Base-by-base conservation (phyloP, 30 jellyfish, hydroid and myxozoan genomes). In the Sanderia malayensis region DNA sequence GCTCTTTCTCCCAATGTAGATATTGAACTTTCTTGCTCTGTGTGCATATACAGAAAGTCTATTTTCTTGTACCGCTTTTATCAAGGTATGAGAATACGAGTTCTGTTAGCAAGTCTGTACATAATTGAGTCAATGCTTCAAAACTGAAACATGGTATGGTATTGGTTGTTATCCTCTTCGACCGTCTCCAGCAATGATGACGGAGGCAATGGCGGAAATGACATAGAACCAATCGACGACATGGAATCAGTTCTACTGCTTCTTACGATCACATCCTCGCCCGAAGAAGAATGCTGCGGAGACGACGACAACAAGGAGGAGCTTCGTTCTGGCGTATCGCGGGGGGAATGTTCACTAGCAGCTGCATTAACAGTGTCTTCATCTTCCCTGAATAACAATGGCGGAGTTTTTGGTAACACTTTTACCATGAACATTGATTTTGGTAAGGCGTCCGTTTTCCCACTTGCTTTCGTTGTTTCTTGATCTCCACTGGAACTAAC, bases 121-220 rank as follows among this genome's bases (percentile, higher is more conserved):
- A n/a, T n/a, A n/a, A n/a, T n/a, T n/a, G n/a, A n/a, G n/a, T n/a
- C n/a, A n/a, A n/a, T n/a, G n/a, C n/a, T n/a, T n/a, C n/a, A 49
- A 49, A 49, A 49, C 64, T 49, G 64, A 24, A 49, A 49, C 18
- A 49, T 24, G 25, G 64, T 49, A 18, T 49, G 64, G 18, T 49
- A 49, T 19, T 49, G 64, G 27, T 3, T 9, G 24, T 49, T 2
- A 49, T 65, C 63, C 46, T 78, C 89, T 11, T 57, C 89, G 18
- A 78, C 89, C 15, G 81, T 58, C 67, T 78, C 30, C 59, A 78
- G 76, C 67, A 78, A 45, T n/a, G 89, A 64, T 24, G 53, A 74
- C 37, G 89, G 76, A 23, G 89, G 89, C 44, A 78, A 44, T 6
- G 89, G 89, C 9, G 89, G 89, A 25, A 78, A 78, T 32, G 65